Conservation (phyloP, 2,888 invertebrate genomes). For the Metellina segmentata region DNA sequence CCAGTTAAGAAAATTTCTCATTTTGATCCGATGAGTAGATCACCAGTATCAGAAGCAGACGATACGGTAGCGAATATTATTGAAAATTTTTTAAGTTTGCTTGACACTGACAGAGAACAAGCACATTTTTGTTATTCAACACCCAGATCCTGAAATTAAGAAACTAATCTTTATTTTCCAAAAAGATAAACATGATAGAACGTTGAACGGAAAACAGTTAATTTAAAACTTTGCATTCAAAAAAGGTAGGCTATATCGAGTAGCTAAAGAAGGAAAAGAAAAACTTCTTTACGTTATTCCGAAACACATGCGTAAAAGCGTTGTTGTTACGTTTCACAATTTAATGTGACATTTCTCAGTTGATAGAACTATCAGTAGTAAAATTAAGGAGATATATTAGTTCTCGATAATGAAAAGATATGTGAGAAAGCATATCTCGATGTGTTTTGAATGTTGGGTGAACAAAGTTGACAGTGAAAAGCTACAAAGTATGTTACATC, state of each 20-base stretch:
- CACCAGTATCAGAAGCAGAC: neutral
- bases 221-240: too few species aligned
- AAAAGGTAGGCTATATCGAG: too few species aligned
- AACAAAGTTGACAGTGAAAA: neutral
- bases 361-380: neutral
- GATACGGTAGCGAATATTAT: neutral
- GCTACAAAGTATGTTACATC: neutral
- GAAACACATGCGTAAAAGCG: too few species aligned
- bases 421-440: neutral
- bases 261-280: neutral
- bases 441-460: neutral
- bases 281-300: too few species aligned
- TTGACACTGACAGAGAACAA: neutral
- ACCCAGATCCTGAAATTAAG: neutral
- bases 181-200: too few species aligned
- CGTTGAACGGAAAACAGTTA: neutral
- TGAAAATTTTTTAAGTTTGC: neutral
- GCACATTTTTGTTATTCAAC: neutral
- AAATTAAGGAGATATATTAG: too few species aligned
- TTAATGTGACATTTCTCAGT: neutral
- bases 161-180: neutral
- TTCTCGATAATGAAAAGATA: neutral
- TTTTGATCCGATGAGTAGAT: neutral
- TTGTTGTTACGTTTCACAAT: neutral
- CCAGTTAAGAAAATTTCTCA: neutral